phyloP scores from a whole-genome alignment of 2,797 vertebrate genomes.

The Rhinogobio ventralis region DNA sequence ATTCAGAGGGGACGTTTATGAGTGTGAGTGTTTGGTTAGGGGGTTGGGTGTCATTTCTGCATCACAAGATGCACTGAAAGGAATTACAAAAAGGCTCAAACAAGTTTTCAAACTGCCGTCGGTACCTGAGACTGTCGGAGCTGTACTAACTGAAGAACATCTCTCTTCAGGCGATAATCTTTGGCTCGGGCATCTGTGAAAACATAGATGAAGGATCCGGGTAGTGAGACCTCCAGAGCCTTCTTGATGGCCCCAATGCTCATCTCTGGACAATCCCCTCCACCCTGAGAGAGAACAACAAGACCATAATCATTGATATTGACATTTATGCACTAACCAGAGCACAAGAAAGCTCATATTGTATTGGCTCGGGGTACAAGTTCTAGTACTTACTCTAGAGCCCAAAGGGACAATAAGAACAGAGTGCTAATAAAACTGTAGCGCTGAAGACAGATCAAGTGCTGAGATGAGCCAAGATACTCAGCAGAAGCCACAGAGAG shows the following conservation, averaged over 20 bases:
- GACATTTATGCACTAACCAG: conserved; percentile 21
- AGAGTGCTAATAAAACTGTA: conserved; percentile 37
- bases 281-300: conserved; percentile 78
- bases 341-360: conserved; percentile 3
- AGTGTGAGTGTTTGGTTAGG: conserved; percentile 27
- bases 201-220: conserved; percentile 92
- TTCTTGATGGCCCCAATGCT: conserved; percentile 91
- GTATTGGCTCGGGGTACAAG: neutral
- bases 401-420: conserved; percentile 36
- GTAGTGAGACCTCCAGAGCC: conserved; percentile 88
- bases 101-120: neutral
- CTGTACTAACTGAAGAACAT: conserved; percentile 89
- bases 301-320: neutral
- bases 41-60: neutral
- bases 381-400: conserved; percentile 16
- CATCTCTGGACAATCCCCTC: conserved; percentile 97
- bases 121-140: conserved; percentile 91
- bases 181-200: conserved; percentile 96
- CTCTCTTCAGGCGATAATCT: conserved; percentile 87
- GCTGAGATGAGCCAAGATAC: conserved; percentile 9
- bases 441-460: conserved; percentile 30
- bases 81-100: neutral
- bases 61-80: neutral
- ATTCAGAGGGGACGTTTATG: conserved; percentile 38
- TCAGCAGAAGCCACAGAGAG: conserved; percentile 34